Base-by-base conservation (phyloP, 1,140 invertebrate genomes). In the Plodia interpunctella region DNA sequence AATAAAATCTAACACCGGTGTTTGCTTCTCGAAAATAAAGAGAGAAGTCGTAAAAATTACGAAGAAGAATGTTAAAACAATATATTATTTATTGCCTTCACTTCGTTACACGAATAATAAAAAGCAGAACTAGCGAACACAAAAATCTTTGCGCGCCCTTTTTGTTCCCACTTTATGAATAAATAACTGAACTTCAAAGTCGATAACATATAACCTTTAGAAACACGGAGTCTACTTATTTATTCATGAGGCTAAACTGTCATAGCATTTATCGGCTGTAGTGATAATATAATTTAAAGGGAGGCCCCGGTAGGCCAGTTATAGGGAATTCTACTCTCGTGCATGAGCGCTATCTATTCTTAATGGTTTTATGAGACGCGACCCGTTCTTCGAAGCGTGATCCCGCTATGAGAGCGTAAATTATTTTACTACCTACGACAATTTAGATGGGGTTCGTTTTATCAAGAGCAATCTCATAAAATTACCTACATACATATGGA, bases 291-390 rank as follows among this genome's bases (percentile, higher is more conserved):
- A 20, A 25, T 53, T 53, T 25, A 20, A 53, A 25, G 51, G 51
- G 51, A 11, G 18, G 20, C 17, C 18, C 17, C 49, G 20, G 21
- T n/a, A 25, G 51, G 51, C 56, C 56, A 57, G 49, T 44, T 49
- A 57, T 38, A 21, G 35, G 20, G 38, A 28, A 60, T 60, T 60
- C 59, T 28, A 44, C n/a, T 49, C 35, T 21, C 52, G 59, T 55
- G 50, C n/a, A 49, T n/a, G 20, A 0, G 11, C 19, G 21, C 21
- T 53, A 53, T 67, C 60, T 52, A 54, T 58, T 67, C 55, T 64
- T 67, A 67, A 71, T 69, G 58, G 65, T 58, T 62, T 70, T 62
- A 61, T 35, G 38, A 60, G 21, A 44, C 13, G 13, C 13, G 38
- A 15, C 38, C 51, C 52, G 49, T 59, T 65, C 32, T 53, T 25